Evolutionary conservation across 2,113 vertebrate species (phyloP).

Genomic region (Cyphomyrus discorhynchus): DNA sequence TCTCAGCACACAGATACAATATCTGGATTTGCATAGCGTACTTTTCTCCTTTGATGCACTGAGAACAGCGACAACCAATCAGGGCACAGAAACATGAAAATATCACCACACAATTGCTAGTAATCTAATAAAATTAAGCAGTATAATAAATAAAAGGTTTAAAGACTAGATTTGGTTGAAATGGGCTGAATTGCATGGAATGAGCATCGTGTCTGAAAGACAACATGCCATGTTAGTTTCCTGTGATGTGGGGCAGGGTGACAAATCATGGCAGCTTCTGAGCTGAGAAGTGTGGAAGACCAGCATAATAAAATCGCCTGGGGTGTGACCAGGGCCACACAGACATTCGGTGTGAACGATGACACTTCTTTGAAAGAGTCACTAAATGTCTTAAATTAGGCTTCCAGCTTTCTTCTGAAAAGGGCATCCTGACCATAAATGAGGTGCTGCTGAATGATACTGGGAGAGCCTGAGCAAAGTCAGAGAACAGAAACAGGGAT

Average conservation of each 20-base stretch:
- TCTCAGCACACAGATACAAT: not conserved
- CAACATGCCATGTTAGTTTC: not conserved
- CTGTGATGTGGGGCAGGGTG: not conserved
- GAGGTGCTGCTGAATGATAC: not conserved
- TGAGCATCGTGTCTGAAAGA: not conserved
- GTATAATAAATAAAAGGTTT: not conserved
- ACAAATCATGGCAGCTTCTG: not conserved
- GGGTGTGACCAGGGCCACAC: not conserved
- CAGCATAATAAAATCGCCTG: not conserved
- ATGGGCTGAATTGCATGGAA: not conserved
- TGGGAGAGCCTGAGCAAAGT: not conserved
- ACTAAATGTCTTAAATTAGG: not conserved
- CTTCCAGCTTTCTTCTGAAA: not conserved
- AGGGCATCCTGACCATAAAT: not conserved
- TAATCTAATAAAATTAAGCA: not conserved
- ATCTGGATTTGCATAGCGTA: not conserved
- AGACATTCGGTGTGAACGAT: not conserved
- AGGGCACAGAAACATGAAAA: not conserved
- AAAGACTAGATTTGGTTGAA: not conserved
- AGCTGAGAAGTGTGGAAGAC: not conserved
- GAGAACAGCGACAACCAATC: not conserved
- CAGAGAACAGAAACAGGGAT: not conserved
- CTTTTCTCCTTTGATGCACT: not conserved
- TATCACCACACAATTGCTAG: not conserved
- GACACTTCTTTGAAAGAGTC: not conserved